Evolutionary conservation across 2,113 vertebrate species (phyloP).

Genomic region (Phalacrocorax brasilianus): DNA sequence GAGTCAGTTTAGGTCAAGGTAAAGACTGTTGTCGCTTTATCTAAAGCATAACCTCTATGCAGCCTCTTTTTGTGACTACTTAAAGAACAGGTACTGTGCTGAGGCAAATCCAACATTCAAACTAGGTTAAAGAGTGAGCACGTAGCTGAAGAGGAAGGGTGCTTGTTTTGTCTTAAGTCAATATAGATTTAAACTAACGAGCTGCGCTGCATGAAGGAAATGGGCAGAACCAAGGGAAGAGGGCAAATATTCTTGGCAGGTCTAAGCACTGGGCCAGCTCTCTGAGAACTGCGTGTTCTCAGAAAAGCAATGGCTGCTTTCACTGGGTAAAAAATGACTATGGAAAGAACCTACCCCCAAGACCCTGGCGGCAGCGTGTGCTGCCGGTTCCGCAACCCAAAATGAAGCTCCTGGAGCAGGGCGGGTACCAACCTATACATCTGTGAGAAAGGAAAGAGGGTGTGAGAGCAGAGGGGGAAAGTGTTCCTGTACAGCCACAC

Average conservation of each 20-base stretch:
- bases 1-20: background rate
- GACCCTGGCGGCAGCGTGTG: rapidly evolving
- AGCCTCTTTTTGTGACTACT: background rate
- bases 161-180: background rate
- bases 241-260: background rate
- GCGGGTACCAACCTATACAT: background rate
- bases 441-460: background rate
- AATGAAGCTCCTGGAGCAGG: background rate
- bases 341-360: background rate
- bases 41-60: background rate
- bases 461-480: background rate
- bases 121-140: background rate
- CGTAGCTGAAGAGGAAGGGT: background rate
- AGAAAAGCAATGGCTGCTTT: background rate
- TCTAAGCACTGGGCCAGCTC: background rate
- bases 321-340: background rate
- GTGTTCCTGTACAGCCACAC: rapidly evolving
- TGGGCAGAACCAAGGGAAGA: background rate
- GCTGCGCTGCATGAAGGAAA: background rate
- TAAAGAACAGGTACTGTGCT: background rate
- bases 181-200: background rate
- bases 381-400: background rate
- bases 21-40: background rate
- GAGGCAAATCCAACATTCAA: background rate
- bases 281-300: background rate